Percentiles rank a stretch among this genome's conserved stretches.
Conservation (phyloP, 2,888 invertebrate genomes). For the Tholera decimalis region DNA sequence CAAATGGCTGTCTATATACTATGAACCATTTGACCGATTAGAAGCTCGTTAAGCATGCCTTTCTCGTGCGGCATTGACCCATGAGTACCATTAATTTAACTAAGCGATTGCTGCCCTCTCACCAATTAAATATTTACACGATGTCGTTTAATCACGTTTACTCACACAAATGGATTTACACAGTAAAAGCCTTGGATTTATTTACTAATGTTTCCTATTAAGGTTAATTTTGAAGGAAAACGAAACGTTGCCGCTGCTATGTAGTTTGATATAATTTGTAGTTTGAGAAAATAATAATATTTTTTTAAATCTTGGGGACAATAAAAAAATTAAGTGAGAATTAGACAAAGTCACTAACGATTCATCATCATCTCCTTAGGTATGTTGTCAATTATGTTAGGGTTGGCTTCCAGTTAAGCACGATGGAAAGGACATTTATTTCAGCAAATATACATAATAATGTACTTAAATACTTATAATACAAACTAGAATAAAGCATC, state of each 20-base stretch:
- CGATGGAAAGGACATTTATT: too few species aligned
- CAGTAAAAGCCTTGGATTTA: constrained; percentile 16
- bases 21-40: constrained; percentile 20
- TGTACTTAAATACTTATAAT: too few species aligned
- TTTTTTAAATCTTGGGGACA: not conserved
- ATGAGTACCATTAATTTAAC: constrained; percentile 32
- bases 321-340: too few species aligned
- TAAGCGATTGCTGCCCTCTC: constrained; percentile 40
- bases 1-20: not conserved
- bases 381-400: too few species aligned
- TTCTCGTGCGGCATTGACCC: constrained; percentile 15
- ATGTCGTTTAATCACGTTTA: constrained; percentile 50
- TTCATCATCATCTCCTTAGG: too few species aligned
- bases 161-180: constrained; percentile 32
- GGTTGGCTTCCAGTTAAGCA: too few species aligned
- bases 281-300: too few species aligned
- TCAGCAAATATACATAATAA: too few species aligned
- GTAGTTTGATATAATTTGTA: too few species aligned
- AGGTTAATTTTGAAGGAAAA: not conserved
- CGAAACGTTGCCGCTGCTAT: too few species aligned
- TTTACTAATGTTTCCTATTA: not conserved
- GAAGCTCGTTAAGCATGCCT: constrained; percentile 27
- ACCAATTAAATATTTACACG: constrained; percentile 54
- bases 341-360: too few species aligned
- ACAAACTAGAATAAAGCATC: too few species aligned